Evolutionary conservation across 2,113 vertebrate genomes (phyloP).

Genomic region (Sinocyclocheilus anophthalmus): DNA sequence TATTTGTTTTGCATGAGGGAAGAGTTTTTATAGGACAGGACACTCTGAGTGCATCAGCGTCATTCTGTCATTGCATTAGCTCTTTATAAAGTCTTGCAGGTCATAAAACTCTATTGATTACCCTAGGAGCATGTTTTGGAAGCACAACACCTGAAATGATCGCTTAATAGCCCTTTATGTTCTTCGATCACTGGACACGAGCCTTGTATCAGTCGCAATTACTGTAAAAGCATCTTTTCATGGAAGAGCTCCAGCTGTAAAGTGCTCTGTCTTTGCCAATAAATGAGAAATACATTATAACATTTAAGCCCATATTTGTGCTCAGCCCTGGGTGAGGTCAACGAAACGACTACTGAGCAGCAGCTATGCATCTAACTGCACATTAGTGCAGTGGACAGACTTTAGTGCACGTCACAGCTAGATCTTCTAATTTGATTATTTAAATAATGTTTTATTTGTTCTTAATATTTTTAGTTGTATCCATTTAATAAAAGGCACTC

Average conservation of each 20-base stretch:
- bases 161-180: neutral
- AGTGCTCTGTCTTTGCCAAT: neutral
- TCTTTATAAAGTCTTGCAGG: neutral
- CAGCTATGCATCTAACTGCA: too few species aligned
- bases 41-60: too few species aligned
- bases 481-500: neutral
- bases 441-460: neutral
- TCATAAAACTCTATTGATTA: neutral
- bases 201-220: neutral
- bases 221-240: neutral
- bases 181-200: neutral
- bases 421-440: neutral
- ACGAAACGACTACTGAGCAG: neutral
- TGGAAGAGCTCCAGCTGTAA: neutral
- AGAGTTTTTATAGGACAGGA: neutral
- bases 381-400: neutral
- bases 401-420: neutral
- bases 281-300: neutral
- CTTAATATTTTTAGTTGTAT: neutral
- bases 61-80: neutral
- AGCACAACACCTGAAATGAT: neutral
- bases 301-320: neutral
- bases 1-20: neutral
- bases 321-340: neutral
- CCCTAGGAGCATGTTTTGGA: neutral